Percentiles rank a stretch among this genome's conserved stretches.
Evolutionary conservation across 2,888 invertebrate genomes (phyloP).

Genomic region (Sphaerophoria taeniata): DNA sequence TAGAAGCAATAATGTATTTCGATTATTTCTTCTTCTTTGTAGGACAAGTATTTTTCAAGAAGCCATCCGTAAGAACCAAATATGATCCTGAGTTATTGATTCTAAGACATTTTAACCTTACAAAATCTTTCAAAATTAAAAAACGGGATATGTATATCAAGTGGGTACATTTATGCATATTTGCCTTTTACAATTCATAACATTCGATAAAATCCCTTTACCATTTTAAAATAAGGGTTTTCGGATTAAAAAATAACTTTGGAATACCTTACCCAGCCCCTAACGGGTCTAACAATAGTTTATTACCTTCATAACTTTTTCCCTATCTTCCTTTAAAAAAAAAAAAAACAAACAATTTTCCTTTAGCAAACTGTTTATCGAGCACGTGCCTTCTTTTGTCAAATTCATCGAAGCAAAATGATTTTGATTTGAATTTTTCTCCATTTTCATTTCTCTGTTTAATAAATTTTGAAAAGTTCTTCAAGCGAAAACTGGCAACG

Average conservation of each 20-base stretch:
- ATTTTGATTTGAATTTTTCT: slow-evolving; percentile 48
- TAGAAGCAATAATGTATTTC: too few species aligned
- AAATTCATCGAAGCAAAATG: slow-evolving; percentile 59
- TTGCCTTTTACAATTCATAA: too few species aligned
- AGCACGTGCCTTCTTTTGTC: slow-evolving; percentile 62
- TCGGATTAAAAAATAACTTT: not conserved
- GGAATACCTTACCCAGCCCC: not conserved
- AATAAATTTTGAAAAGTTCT: slow-evolving; percentile 54
- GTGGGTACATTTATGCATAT: too few species aligned
- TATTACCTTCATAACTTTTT: slow-evolving; percentile 7
- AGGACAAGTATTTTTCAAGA: too few species aligned
- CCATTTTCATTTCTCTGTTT: slow-evolving; percentile 36
- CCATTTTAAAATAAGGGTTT: not conserved
- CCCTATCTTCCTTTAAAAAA: not conserved
- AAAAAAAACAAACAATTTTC: slow-evolving; percentile 28
- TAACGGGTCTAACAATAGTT: slow-evolving; percentile 39
- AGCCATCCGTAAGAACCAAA: too few species aligned
- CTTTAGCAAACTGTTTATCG: slow-evolving; percentile 42
- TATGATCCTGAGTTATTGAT: too few species aligned
- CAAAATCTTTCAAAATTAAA: too few species aligned
- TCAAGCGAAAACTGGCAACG: slow-evolving; percentile 60
- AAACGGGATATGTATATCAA: too few species aligned
- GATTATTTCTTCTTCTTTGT: too few species aligned
- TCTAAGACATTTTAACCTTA: too few species aligned
- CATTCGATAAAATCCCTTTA: not conserved